A percentile compares a stretch with the other conserved stretches of the same genome.
phyloP scores from a whole-genome alignment of 2,797 vertebrate species.

The Xiphorhynchus erythropygius region DNA sequence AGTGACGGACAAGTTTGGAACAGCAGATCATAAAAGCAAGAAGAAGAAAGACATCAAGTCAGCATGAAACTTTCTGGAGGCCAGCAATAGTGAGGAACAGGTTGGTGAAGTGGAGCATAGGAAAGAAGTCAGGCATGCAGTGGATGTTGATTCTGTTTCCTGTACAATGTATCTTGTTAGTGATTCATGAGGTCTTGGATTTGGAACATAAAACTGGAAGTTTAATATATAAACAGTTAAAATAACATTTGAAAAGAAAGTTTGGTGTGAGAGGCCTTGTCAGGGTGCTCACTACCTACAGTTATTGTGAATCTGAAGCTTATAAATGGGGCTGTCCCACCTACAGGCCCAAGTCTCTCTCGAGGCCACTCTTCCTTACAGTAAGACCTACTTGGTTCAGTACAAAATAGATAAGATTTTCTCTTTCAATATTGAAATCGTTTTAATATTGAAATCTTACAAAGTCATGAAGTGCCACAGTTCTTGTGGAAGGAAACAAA shows the following conservation, averaged over 20 bases:
- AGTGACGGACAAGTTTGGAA: not conserved
- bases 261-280: not conserved
- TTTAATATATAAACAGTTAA: not conserved
- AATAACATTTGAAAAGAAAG: not conserved
- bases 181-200: not conserved
- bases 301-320: not conserved
- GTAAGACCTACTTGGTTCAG: not conserved
- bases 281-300: not conserved
- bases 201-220: not conserved
- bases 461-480: not conserved
- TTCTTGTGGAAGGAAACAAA: not conserved
- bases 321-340: not conserved
- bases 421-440: not conserved
- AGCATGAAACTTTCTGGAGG: not conserved
- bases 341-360: not conserved
- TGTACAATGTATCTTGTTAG: not conserved
- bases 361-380: not conserved
- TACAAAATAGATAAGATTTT: not conserved
- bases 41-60: not conserved
- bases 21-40: not conserved
- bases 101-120: not conserved
- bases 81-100: not conserved
- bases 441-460: not conserved
- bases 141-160: not conserved
- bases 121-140: not conserved